Evolutionary conservation across 2,113 vertebrate genomes (phyloP).

Genomic region (Xenopus borealis): DNA sequence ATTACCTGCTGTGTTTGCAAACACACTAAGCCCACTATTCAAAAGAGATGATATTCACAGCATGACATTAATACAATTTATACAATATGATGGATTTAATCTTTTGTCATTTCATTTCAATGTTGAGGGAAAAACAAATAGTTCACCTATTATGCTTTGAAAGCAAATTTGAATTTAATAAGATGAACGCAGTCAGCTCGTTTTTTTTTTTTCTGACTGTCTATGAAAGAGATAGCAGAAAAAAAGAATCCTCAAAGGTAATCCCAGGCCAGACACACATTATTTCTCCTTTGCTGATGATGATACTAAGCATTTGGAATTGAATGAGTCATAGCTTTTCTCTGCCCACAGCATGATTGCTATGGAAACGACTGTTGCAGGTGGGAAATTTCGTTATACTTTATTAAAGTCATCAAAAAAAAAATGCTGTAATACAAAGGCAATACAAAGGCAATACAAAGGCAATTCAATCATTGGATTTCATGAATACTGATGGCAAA

Average conservation of each 20-base stretch:
- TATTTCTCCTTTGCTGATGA: slow-evolving; percentile 44
- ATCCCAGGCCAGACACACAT: slow-evolving; percentile 44
- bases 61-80: slow-evolving; percentile 42
- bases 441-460: background rate
- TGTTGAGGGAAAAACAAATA: slow-evolving; percentile 31
- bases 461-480: too few relatives aligned
- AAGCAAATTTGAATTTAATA: slow-evolving; percentile 42
- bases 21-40: slow-evolving; percentile 21
- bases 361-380: slow-evolving; percentile 50
- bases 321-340: slow-evolving; percentile 51
- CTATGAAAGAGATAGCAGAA: slow-evolving; percentile 38
- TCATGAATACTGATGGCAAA: too few relatives aligned
- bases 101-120: slow-evolving; percentile 1
- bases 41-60: background rate
- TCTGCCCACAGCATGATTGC: slow-evolving; percentile 44
- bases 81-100: slow-evolving; percentile 16
- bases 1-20: slow-evolving; percentile 3
- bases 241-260: slow-evolving; percentile 39
- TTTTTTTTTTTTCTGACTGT: slow-evolving; percentile 1
- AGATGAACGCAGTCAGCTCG: background rate
- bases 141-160: slow-evolving; percentile 25
- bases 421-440: slow-evolving; percentile 9
- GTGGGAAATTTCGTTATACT: slow-evolving; percentile 53
- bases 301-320: slow-evolving; percentile 54
- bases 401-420: slow-evolving; percentile 48